These are phyloP conservation scores for Verasper variegatus DNA, from an alignment of 2,113 vertebrate species.

Conservation along the genomic window DNA sequence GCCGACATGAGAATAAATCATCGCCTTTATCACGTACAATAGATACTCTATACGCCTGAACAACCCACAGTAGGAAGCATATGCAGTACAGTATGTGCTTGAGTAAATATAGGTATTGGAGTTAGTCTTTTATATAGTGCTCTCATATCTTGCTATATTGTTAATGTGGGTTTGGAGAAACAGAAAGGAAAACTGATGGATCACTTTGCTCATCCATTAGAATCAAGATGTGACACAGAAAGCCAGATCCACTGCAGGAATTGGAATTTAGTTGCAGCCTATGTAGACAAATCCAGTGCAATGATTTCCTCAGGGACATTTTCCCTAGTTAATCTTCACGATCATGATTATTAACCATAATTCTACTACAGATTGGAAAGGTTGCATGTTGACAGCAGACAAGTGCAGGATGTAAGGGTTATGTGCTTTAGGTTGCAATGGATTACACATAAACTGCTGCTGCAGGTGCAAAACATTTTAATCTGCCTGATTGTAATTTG, in stretches of 20 bases:
- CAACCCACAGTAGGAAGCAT: background rate
- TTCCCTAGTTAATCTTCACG: background rate
- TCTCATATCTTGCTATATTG: background rate
- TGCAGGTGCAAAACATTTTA: background rate
- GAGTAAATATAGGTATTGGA: background rate
- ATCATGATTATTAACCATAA: background rate
- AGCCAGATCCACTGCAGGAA: background rate
- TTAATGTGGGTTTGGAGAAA: background rate
- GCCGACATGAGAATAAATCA: slow-evolving; percentile 31
- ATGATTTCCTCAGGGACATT: slow-evolving; percentile 35
- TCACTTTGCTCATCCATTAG: background rate
- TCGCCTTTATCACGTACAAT: slow-evolving; percentile 9
- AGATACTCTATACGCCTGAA: slow-evolving; percentile 8
- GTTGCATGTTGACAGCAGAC: background rate
- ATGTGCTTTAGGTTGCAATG: background rate
- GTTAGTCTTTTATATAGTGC: background rate
- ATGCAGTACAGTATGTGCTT: slow-evolving; percentile 4
- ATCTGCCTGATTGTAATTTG: too few species aligned
- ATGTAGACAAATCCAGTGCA: background rate
- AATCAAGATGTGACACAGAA: background rate
- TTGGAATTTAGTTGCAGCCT: background rate
- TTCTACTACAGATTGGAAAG: background rate
- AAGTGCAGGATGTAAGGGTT: background rate
- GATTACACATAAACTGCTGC: background rate
- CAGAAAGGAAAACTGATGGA: background rate